Evolutionary conservation across 1,140 invertebrate genomes (phyloP).

Genomic region (Heliconius melpomene): DNA sequence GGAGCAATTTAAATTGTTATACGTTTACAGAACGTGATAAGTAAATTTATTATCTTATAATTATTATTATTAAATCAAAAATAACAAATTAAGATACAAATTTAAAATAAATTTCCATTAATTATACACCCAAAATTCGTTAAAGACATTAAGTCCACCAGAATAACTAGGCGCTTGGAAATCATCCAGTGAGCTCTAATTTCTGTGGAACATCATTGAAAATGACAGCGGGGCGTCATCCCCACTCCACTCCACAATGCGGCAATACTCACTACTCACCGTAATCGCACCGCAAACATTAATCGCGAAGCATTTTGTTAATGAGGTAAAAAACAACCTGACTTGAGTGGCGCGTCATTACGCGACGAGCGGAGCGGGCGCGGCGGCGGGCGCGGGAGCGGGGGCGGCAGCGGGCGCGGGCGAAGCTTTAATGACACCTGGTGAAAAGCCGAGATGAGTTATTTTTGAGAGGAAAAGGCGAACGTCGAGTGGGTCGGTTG

Average conservation of each 20-base stretch:
- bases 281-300: constrained; percentile 60
- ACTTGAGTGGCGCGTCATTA: constrained; percentile 67
- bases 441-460: constrained; percentile 79
- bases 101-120: not conserved
- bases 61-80: not conserved
- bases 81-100: not conserved
- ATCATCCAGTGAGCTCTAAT: constrained; percentile 36
- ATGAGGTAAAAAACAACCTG: constrained; percentile 73
- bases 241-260: constrained; percentile 36
- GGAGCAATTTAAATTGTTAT: not conserved
- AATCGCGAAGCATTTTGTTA: constrained; percentile 69
- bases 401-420: constrained; percentile 28
- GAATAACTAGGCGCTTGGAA: constrained; percentile 22
- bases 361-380: constrained; percentile 42
- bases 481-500: constrained; percentile 75
- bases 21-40: not conserved
- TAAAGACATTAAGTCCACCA: not conserved
- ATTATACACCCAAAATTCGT: constrained; percentile 7
- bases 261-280: constrained; percentile 48
- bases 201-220: constrained; percentile 35
- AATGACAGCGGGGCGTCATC: constrained; percentile 38
- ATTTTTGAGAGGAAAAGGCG: constrained; percentile 80
- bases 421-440: constrained; percentile 75
- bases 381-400: constrained; percentile 49
- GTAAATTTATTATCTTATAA: no score